phyloP scores from a whole-genome alignment of 2,888 invertebrate genomes.

The Notodonta ziczac region DNA sequence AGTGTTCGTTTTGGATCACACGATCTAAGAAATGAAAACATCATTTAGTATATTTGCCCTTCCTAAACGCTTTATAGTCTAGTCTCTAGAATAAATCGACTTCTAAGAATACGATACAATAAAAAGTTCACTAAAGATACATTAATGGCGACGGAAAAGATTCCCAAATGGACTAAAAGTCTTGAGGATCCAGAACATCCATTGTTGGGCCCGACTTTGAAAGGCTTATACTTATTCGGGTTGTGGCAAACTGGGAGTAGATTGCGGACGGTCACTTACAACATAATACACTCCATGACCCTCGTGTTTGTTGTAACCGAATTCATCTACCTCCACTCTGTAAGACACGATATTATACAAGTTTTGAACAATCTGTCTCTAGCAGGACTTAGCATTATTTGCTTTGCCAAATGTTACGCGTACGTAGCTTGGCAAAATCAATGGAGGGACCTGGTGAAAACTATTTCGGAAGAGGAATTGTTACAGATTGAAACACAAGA shows the following conservation, averaged over 20 bases:
- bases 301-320: constrained; percentile 49
- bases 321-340: constrained; percentile 51
- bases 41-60: too few relatives aligned
- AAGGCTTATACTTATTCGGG: constrained; percentile 57
- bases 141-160: constrained; percentile 44
- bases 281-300: constrained; percentile 43
- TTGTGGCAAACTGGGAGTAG: constrained; percentile 52
- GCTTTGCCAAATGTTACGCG: constrained; percentile 47
- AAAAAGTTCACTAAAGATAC: neutral
- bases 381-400: constrained; percentile 47
- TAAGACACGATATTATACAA: constrained; percentile 52
- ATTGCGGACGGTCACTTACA: constrained; percentile 42
- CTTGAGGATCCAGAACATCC: constrained; percentile 60
- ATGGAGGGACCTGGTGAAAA: constrained; percentile 26
- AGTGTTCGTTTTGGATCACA: too few relatives aligned
- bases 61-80: too few relatives aligned
- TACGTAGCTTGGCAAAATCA: constrained; percentile 38
- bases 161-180: constrained; percentile 40
- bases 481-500: constrained; percentile 40
- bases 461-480: constrained; percentile 51
- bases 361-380: constrained; percentile 57
- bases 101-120: too few relatives aligned
- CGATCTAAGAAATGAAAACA: too few relatives aligned
- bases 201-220: constrained; percentile 63
- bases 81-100: too few relatives aligned